A percentile compares a stretch with the other conserved stretches of the same genome.
Evolutionary conservation across 92 coral and sea anemone species (phyloP).

Genomic region (Meandrina meandrites): DNA sequence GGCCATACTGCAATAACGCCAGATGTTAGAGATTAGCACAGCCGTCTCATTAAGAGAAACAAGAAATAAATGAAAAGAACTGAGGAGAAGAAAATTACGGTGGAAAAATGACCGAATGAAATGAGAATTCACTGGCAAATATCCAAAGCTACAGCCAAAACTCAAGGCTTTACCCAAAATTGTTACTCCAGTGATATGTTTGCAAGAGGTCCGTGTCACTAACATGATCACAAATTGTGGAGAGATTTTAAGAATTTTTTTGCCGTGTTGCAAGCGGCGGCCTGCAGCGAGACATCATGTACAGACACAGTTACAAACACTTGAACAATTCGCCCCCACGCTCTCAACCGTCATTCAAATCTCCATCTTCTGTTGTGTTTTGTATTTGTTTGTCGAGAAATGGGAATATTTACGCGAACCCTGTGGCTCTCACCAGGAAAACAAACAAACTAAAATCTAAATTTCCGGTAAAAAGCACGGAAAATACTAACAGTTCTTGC

Average conservation of each 20-base stretch:
- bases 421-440: constrained; percentile 2
- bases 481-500: not conserved
- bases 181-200: not conserved
- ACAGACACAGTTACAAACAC: constrained; percentile 7
- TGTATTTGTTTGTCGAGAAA: not conserved
- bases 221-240: not conserved
- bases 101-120: not conserved
- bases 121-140: not conserved
- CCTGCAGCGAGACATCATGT: constrained; percentile 12
- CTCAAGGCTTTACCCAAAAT: not conserved
- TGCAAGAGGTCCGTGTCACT: not conserved
- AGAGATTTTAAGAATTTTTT: not conserved
- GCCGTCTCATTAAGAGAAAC: not conserved
- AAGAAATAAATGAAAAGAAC: not conserved
- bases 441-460: not conserved
- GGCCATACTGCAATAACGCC: no score
- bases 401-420: not conserved
- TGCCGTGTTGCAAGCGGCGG: not conserved
- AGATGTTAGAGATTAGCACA: not conserved
- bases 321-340: constrained; percentile 23
- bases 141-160: not conserved
- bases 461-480: not conserved
- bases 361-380: constrained; percentile 4
- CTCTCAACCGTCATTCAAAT: not conserved
- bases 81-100: not conserved